Conservation (phyloP, 2,888 invertebrate species). For the Euplagia quadripunctaria region DNA sequence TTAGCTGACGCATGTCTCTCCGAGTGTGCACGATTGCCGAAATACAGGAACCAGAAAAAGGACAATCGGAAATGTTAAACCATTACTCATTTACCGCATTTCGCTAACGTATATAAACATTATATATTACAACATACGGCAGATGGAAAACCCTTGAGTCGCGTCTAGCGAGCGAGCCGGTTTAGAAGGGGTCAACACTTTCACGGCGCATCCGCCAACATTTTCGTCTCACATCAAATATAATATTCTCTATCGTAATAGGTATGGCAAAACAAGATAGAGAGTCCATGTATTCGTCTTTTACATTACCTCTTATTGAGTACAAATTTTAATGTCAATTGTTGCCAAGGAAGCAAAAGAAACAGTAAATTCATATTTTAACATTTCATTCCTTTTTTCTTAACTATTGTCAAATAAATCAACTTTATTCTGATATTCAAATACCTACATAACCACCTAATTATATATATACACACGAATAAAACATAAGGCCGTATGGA, state of each 20-base stretch:
- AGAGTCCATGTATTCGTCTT: slow-evolving; percentile 32
- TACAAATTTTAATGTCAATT: too few relatives aligned
- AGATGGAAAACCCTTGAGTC: slow-evolving; percentile 44
- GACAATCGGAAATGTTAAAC: slow-evolving; percentile 19
- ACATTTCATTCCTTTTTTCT: too few relatives aligned
- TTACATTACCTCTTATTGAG: slow-evolving; percentile 28
- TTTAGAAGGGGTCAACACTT: slow-evolving; percentile 77
- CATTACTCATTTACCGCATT: slow-evolving; percentile 21
- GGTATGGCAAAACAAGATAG: slow-evolving; percentile 41
- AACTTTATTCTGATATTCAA: too few relatives aligned
- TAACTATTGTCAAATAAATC: too few relatives aligned
- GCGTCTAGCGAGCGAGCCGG: slow-evolving; percentile 65
- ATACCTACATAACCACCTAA: too few relatives aligned
- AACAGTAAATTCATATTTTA: too few relatives aligned
- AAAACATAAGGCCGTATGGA: too few relatives aligned
- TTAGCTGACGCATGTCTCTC: not conserved
- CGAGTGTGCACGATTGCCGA: not conserved
- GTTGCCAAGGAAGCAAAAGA: too few relatives aligned
- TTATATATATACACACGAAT: too few relatives aligned
- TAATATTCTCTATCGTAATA: slow-evolving; percentile 67
- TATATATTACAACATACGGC: slow-evolving; percentile 48
- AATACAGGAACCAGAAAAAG: slow-evolving; percentile 6
- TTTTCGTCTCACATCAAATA: slow-evolving; percentile 55
- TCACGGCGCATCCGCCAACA: slow-evolving; percentile 70
- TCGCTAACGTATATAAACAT: slow-evolving; percentile 30